Base-by-base conservation (phyloP, 2,888 invertebrate species). In the Eupithecia vulgata region DNA sequence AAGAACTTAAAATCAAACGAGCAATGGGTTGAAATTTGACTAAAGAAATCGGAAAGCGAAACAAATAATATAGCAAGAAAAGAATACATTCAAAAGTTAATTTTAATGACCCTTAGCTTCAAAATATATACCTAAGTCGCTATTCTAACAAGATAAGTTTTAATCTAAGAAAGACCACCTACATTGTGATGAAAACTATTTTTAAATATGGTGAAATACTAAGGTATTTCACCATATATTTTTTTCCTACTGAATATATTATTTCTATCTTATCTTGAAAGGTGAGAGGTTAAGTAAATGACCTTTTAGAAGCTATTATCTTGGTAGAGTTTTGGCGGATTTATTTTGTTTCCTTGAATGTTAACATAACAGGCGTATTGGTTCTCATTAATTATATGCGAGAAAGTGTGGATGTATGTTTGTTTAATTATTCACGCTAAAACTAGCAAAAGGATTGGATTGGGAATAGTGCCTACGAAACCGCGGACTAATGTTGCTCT, bases 281-380 rank as follows among this genome's bases (percentile, higher is more conserved):
- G 62, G 62, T 67, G 30, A 73, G 64, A 74, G 71, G 65, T 71
- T 48, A 70, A 57, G 35, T 64, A 64, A 68, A 68, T 66, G 5
- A 65, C 65, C 25, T 57, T 5, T 48, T 48, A 57, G 57, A 57
- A 57, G 25, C 13, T 57, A 25, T 57, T 57, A 57, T 57, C 25
- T 25, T 30, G 30, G 30, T 2, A 21, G 52, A 45, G n/a, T 52
- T 57, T 57, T 12, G 57, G 57, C 25, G 13, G 57, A 21, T 52
- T 52, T 21, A 45, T 57, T 52, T 52, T 21, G 1, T 25, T 25
- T 25, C 21, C 25, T 57, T 57, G 57, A 57, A 52, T 57, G 21
- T 57, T 21, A 57, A 12, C 12, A 45, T 25, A 25, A 25, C 12
- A 25, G 13, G 10, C 21, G 1, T 25, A 0, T 57, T 57, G 25